These are phyloP conservation scores for Phengaris alcon DNA, from an alignment of 2,888 invertebrate genomes.

Conservation along the genomic window DNA sequence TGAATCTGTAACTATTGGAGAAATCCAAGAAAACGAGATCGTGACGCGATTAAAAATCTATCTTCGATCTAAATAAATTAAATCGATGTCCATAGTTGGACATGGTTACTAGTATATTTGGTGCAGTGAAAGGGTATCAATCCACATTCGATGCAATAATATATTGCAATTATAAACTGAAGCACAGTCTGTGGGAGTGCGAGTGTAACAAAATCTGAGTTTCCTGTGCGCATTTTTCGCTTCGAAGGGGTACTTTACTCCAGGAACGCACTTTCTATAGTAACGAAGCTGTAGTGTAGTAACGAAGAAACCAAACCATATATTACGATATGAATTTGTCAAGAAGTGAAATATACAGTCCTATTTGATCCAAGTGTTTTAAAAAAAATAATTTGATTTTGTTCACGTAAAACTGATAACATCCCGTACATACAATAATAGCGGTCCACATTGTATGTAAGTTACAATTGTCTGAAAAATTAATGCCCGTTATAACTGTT, in stretches of 20 bases:
- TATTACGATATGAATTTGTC: constrained; percentile 32
- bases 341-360: constrained; percentile 4
- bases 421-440: background rate
- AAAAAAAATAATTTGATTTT: background rate
- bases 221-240: constrained; percentile 34
- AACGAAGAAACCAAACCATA: constrained; percentile 39
- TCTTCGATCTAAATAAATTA: constrained; percentile 45
- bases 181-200: constrained; percentile 41
- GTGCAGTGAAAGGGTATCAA: constrained; percentile 25
- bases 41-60: constrained; percentile 46
- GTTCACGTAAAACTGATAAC: background rate
- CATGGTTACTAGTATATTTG: constrained; percentile 29
- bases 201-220: constrained; percentile 46
- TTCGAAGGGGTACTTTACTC: constrained; percentile 50
- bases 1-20: constrained; percentile 42
- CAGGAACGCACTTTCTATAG: constrained; percentile 53
- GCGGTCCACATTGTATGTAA: background rate
- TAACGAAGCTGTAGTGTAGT: too few relatives aligned
- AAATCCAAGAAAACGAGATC: constrained; percentile 50
- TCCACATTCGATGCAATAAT: background rate
- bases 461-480: background rate
- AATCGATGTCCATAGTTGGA: constrained; percentile 42
- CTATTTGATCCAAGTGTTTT: background rate
- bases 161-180: constrained; percentile 36
- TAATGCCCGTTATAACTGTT: background rate